A percentile compares a stretch with the other conserved stretches of the same genome.
Conservation (phyloP, 2,113 vertebrate species). For the Sus scrofa region DNA sequence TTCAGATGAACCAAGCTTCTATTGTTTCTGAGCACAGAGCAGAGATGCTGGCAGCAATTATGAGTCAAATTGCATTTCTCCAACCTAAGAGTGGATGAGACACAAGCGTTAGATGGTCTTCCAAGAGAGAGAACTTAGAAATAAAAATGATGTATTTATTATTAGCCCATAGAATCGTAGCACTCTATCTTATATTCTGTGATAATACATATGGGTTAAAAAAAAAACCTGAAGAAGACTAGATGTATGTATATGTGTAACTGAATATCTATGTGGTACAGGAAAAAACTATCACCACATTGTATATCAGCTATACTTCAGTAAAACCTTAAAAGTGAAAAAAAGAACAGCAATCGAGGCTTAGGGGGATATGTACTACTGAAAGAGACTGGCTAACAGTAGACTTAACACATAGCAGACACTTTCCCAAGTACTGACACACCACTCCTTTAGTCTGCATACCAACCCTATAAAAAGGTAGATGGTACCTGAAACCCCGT, state of each 20-base stretch:
- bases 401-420: background rate
- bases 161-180: no score
- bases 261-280: no score
- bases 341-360: no score
- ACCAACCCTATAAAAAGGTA: background rate
- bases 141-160: background rate
- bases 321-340: no score
- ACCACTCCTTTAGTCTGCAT: background rate
- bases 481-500: background rate
- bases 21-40: background rate
- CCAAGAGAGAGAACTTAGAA: background rate
- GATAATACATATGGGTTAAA: no score
- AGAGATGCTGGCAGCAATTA: background rate
- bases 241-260: no score
- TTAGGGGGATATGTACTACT: rapidly evolving
- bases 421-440: background rate
- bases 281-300: no score
- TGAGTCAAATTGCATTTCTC: background rate
- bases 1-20: constrained; percentile 7
- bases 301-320: no score
- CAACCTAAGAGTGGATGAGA: background rate
- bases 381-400: background rate
- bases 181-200: no score
- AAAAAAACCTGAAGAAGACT: no score
- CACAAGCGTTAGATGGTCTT: background rate